phyloP scores from a whole-genome alignment of 92 coral and sea anemone genomes.

The Epizoanthus illoricatus region DNA sequence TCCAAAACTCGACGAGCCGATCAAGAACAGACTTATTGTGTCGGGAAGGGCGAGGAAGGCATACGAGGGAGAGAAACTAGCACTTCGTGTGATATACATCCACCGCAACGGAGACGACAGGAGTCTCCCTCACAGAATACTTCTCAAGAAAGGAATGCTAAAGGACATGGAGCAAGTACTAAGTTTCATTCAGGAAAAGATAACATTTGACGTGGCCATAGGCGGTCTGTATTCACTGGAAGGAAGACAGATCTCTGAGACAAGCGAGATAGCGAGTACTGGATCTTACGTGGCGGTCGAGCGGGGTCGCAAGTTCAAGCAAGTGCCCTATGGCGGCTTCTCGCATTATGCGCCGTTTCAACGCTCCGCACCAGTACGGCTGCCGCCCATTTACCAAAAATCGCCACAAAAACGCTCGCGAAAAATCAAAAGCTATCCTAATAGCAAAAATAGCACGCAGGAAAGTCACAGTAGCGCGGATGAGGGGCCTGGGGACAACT shows the following conservation, averaged over 20 bases:
- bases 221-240: constrained; percentile 48
- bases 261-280: constrained; percentile 37
- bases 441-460: constrained; percentile 31
- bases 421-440: constrained; percentile 28
- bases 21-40: constrained; percentile 41
- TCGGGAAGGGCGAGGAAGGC: constrained; percentile 57
- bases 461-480: constrained; percentile 4
- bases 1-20: constrained; percentile 31
- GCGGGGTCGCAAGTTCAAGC: constrained; percentile 60
- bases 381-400: not conserved
- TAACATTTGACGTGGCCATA: constrained; percentile 45
- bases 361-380: constrained; percentile 31
- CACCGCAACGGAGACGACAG: constrained; percentile 50
- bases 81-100: constrained; percentile 46
- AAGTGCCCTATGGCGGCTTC: constrained; percentile 46
- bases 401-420: constrained; percentile 6
- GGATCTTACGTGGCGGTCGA: constrained; percentile 60
- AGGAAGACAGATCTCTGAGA: constrained; percentile 42
- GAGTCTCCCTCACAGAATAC: constrained; percentile 46
- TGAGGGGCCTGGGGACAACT: constrained; percentile 27
- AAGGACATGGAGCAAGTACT: constrained; percentile 54
- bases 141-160: constrained; percentile 41
- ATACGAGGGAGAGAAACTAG: constrained; percentile 55
- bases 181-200: constrained; percentile 41
- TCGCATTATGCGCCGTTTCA: not conserved